These are phyloP conservation scores for Drosophila histrio DNA, from an alignment of 2,888 invertebrate species.

Conservation along the genomic window DNA sequence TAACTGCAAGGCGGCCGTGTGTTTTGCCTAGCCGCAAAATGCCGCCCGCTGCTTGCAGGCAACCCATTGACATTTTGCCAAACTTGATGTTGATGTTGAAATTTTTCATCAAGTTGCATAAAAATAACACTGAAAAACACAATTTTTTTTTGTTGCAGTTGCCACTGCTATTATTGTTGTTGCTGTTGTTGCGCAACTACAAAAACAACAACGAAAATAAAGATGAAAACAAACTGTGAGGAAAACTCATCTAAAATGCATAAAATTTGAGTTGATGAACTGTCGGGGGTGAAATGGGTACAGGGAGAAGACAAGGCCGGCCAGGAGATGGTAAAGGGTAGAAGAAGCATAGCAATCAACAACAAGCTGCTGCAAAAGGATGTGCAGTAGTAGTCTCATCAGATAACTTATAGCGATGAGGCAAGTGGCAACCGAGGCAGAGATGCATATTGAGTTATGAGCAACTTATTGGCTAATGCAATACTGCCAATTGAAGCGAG, in stretches of 20 bases:
- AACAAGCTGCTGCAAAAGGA: conserved; percentile 55
- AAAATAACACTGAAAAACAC: conserved; percentile 76
- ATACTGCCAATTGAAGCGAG: conserved; percentile 57
- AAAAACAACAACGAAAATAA: conserved; percentile 36
- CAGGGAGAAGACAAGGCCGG: neutral
- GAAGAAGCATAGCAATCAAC: conserved; percentile 56
- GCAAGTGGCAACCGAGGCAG: neutral
- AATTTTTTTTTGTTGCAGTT: conserved; percentile 24
- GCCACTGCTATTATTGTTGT: conserved; percentile 13
- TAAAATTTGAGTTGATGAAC: conserved; percentile 83
- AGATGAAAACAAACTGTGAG: conserved; percentile 75
- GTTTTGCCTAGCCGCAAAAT: conserved; percentile 40
- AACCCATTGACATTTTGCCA: conserved; percentile 77
- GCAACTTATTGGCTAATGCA: conserved; percentile 61
- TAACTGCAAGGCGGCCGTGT: conserved; percentile 43
- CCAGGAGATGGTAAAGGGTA: neutral
- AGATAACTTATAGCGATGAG: conserved; percentile 57
- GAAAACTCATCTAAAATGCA: conserved; percentile 81
- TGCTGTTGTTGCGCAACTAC: conserved; percentile 14
- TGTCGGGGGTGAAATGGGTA: conserved; percentile 28
- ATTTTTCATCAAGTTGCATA: conserved; percentile 80
- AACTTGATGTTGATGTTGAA: conserved; percentile 80
- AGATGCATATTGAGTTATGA: conserved; percentile 29
- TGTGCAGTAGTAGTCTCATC: conserved; percentile 34
- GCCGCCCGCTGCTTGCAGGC: conserved; percentile 57